These are phyloP conservation scores for Caenorhabditis sulstoni DNA, from an alignment of 2,888 invertebrate species.

Conservation along the genomic window DNA sequence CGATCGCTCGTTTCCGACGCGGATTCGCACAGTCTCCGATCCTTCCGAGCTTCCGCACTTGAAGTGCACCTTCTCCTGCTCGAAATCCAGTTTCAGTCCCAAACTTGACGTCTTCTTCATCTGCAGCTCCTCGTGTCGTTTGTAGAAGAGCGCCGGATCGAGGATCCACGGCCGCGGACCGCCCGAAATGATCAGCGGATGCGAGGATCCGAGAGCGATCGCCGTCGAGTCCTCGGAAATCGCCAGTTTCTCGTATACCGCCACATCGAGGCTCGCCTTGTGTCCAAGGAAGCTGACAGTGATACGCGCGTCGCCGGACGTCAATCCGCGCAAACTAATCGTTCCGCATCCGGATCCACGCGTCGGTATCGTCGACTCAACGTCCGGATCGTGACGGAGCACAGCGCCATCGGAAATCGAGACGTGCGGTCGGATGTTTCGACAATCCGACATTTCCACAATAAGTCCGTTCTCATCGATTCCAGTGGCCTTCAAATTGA, in stretches of 20 bases:
- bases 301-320: slow-evolving; percentile 66
- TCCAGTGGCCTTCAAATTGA: slow-evolving; percentile 71
- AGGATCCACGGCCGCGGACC: slow-evolving; percentile 76
- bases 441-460: slow-evolving; percentile 71
- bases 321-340: slow-evolving; percentile 61
- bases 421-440: slow-evolving; percentile 60
- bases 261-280: slow-evolving; percentile 65
- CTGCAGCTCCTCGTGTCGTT: slow-evolving; percentile 22
- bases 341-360: slow-evolving; percentile 73
- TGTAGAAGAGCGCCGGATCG: slow-evolving; percentile 67
- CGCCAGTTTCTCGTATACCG: slow-evolving; percentile 67
- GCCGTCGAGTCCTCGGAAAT: slow-evolving; percentile 57
- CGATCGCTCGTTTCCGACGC: slow-evolving; percentile 70
- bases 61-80: slow-evolving; percentile 43
- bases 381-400: slow-evolving; percentile 48
- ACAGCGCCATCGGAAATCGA: slow-evolving; percentile 57
- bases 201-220: slow-evolving; percentile 63
- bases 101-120: background rate
- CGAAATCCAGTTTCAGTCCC: slow-evolving; percentile 26
- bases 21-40: slow-evolving; percentile 47
- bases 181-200: slow-evolving; percentile 61
- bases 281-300: slow-evolving; percentile 49
- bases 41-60: slow-evolving; percentile 35
- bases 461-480: slow-evolving; percentile 46
- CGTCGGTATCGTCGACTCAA: slow-evolving; percentile 49